Conservation (phyloP, 2,113 vertebrate species). For the Dasypus novemcinctus region DNA sequence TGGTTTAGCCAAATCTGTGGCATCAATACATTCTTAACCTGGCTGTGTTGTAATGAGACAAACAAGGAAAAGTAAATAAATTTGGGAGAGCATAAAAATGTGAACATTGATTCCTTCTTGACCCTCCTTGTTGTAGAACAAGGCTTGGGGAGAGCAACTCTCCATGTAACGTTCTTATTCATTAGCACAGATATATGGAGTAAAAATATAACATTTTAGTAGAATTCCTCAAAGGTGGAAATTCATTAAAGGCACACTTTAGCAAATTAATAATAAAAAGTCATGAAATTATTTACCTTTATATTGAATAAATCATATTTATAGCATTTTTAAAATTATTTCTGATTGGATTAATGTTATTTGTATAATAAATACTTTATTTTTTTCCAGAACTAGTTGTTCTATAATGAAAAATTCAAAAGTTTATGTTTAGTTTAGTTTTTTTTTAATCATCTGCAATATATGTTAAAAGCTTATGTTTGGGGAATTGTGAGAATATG, state of each 20-base stretch:
- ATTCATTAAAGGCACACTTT: background rate
- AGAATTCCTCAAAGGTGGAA: background rate
- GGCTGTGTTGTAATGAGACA: background rate
- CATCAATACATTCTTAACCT: background rate
- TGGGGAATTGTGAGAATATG: background rate
- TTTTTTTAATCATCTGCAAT: background rate
- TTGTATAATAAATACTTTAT: background rate
- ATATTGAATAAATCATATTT: background rate
- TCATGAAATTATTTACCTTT: background rate
- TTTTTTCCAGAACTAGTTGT: background rate
- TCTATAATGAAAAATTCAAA: background rate
- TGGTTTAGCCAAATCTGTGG: background rate
- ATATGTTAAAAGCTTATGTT: slow-evolving; percentile 1
- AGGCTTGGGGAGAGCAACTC: background rate
- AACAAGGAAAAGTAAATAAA: background rate
- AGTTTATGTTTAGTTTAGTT: background rate
- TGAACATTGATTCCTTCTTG: background rate
- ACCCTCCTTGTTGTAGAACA: background rate
- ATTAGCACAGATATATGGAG: background rate
- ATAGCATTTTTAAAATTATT: background rate
- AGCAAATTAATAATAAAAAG: background rate
- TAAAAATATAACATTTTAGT: background rate
- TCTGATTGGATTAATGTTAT: background rate
- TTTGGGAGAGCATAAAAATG: background rate
- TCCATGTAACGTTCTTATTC: background rate